A percentile compares a stretch with the other conserved stretches of the same genome.
Evolutionary conservation across 2,113 vertebrate genomes (phyloP).

Genomic region (Leuciscus idus): DNA sequence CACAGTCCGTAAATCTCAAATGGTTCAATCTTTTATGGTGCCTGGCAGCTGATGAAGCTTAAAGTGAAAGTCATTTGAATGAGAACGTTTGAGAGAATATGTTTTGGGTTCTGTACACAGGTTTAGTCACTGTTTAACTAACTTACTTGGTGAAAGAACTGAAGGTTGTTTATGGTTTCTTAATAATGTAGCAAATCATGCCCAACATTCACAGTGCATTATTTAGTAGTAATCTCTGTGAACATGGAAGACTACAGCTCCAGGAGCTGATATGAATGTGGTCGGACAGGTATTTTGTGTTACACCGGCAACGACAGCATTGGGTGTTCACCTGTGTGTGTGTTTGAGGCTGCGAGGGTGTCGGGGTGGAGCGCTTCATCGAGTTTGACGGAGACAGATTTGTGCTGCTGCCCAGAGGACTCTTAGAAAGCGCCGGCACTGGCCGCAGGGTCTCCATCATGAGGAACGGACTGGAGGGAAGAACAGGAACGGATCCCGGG

Average conservation of each 20-base stretch:
- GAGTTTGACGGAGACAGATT: constrained; percentile 88
- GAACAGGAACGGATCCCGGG: constrained; percentile 88
- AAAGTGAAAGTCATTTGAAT: background rate
- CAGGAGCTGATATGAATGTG: constrained; percentile 18
- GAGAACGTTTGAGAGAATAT: background rate
- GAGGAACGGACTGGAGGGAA: constrained; percentile 81
- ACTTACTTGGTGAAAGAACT: background rate
- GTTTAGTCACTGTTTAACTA: background rate
- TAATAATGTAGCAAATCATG: background rate
- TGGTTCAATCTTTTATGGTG: background rate
- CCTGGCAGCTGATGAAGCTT: background rate
- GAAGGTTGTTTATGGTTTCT: background rate
- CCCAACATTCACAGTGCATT: background rate
- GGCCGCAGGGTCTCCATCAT: constrained; percentile 86
- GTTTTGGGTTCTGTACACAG: background rate
- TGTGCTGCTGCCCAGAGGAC: constrained; percentile 76
- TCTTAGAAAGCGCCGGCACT: constrained; percentile 75
- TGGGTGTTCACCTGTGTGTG: constrained; percentile 27
- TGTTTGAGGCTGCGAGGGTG: constrained; percentile 72
- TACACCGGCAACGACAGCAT: background rate
- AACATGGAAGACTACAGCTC: background rate
- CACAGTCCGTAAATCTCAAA: background rate
- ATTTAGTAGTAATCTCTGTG: background rate
- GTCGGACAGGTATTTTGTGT: constrained; percentile 25
- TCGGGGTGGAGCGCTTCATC: constrained; percentile 71